A percentile compares a stretch with the other conserved stretches of the same genome.
phyloP scores from a whole-genome alignment of 2,888 invertebrate genomes.

The Oxytorus armatus region DNA sequence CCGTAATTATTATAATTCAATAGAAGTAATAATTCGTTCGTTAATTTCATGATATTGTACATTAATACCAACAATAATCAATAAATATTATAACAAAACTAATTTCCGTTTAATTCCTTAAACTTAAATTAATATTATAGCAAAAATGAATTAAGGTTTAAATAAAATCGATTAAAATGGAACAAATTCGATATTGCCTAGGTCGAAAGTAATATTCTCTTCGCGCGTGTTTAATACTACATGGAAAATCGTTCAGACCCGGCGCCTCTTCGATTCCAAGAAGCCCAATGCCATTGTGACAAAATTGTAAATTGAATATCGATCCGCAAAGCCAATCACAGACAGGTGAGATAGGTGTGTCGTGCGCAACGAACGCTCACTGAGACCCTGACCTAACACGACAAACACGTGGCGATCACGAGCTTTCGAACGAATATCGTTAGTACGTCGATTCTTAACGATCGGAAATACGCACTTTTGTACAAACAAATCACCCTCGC shows the following conservation, averaged over 20 bases:
- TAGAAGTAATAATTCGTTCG: no score
- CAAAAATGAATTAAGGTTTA: background rate
- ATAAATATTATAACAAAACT: background rate
- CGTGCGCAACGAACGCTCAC: slow-evolving; percentile 70
- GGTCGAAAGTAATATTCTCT: slow-evolving; percentile 3
- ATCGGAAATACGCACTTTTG: no score
- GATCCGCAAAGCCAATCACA: slow-evolving; percentile 71
- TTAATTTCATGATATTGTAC: background rate
- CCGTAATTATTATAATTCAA: no score
- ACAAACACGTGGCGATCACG: slow-evolving; percentile 24
- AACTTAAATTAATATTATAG: background rate
- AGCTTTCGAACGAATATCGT: slow-evolving; percentile 22
- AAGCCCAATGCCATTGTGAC: slow-evolving; percentile 78
- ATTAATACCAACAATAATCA: background rate
- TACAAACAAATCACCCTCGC: no score
- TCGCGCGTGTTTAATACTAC: background rate
- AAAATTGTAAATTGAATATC: slow-evolving; percentile 84
- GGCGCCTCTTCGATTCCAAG: slow-evolving; percentile 69
- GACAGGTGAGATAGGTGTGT: slow-evolving; percentile 70
- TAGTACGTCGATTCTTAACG: slow-evolving; percentile 21
- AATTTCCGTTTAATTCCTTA: slow-evolving; percentile 1
- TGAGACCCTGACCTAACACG: slow-evolving; percentile 55
- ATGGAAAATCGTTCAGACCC: slow-evolving; percentile 8
- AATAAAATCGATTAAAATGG: background rate
- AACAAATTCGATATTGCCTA: background rate